Evolutionary conservation across 2,888 invertebrate genomes (phyloP).

Genomic region (Amblyjoppa fuscipennis): DNA sequence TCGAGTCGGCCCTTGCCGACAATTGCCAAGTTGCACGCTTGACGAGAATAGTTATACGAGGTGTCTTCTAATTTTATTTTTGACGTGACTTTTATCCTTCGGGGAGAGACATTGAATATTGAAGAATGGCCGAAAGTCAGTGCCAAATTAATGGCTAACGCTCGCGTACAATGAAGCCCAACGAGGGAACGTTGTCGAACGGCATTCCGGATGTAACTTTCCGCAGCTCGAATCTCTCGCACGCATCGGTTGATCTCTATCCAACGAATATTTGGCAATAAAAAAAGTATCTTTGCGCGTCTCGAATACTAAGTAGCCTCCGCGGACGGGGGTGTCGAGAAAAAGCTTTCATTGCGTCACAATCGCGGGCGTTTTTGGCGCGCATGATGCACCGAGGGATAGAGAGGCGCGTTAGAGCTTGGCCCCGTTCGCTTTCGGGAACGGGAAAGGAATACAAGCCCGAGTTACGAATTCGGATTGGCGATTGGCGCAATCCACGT

Average conservation of each 20-base stretch:
- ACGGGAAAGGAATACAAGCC: constrained; percentile 62
- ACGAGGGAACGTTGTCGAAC: background rate
- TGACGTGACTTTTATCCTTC: constrained; percentile 21
- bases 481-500: constrained; percentile 78
- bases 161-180: background rate
- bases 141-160: constrained; percentile 3
- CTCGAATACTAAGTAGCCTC: constrained; percentile 23
- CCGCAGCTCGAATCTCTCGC: constrained; percentile 15
- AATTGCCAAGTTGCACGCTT: constrained; percentile 27
- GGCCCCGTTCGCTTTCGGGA: constrained; percentile 67
- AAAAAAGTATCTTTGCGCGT: constrained; percentile 51
- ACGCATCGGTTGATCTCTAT: constrained; percentile 54
- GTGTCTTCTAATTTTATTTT: constrained; percentile 33
- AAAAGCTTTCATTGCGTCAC: constrained; percentile 64
- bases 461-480: constrained; percentile 42
- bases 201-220: constrained; percentile 40
- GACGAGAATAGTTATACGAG: constrained; percentile 31
- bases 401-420: constrained; percentile 48
- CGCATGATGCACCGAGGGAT: constrained; percentile 1
- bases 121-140: background rate
- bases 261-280: constrained; percentile 68
- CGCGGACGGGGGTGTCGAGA: constrained; percentile 65
- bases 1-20: constrained; percentile 24
- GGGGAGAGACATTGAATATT: background rate
- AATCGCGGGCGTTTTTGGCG: constrained; percentile 58